Evolutionary conservation across 2,888 invertebrate genomes (phyloP).

Genomic region (Brassicogethes aeneus): DNA sequence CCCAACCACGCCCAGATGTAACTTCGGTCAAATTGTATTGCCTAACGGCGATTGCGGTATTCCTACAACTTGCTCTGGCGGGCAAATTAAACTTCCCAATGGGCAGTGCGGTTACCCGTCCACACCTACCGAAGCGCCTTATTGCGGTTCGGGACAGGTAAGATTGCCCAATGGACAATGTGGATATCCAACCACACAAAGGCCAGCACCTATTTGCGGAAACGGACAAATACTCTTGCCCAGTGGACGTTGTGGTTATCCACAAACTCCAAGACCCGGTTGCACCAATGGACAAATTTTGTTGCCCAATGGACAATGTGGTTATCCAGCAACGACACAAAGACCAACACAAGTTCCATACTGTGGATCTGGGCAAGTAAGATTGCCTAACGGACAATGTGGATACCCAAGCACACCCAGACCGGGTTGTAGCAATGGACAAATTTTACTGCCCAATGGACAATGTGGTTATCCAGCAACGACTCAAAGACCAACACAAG

Average conservation of each 20-base stretch:
- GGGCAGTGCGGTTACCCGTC: constrained; percentile 12
- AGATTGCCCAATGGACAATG: constrained; percentile 4
- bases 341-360: constrained; percentile 11
- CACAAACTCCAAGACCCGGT: constrained; percentile 5
- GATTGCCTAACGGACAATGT: constrained; percentile 25
- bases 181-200: constrained; percentile 16
- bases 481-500: constrained; percentile 15
- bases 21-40: constrained; percentile 5
- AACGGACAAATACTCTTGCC: constrained; percentile 16
- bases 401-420: constrained; percentile 17
- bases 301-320: constrained; percentile 26
- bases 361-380: constrained; percentile 7
- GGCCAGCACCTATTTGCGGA: constrained; percentile 14
- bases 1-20: constrained; percentile 16
- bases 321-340: constrained; percentile 22
- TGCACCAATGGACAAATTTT: constrained; percentile 4
- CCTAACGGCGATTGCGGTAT: constrained; percentile 5
- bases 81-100: constrained; percentile 1
- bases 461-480: constrained; percentile 14
- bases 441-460: constrained; percentile 3
- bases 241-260: constrained; percentile 16
- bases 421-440: constrained; percentile 5
- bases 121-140: constrained; percentile 9
- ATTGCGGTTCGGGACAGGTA: constrained; percentile 5
- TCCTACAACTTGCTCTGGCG: not conserved